Conservation (phyloP, 2,888 invertebrate species). For the Catocala nupta region DNA sequence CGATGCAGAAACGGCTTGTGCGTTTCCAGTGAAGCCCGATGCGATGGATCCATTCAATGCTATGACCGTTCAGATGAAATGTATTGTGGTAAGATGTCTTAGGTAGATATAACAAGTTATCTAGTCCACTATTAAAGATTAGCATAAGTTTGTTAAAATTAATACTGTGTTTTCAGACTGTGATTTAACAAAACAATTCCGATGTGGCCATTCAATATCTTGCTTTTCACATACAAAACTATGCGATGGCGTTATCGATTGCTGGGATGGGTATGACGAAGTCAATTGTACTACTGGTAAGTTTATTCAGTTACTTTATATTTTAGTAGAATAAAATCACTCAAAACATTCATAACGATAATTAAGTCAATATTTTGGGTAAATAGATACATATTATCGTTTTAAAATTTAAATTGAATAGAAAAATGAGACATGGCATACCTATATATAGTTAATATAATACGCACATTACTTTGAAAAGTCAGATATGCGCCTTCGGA, state of each 20-base stretch:
- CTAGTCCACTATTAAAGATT: constrained; percentile 5
- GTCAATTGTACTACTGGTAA: constrained; percentile 90
- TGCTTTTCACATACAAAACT: constrained; percentile 90
- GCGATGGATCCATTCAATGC: constrained; percentile 92
- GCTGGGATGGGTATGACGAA: constrained; percentile 93
- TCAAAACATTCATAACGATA: too few relatives aligned
- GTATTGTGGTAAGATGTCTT: constrained; percentile 88
- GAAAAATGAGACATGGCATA: too few relatives aligned
- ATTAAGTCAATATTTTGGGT: too few relatives aligned
- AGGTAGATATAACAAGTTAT: constrained; percentile 29
- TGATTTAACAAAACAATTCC: constrained; percentile 89
- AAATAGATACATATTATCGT: too few relatives aligned
- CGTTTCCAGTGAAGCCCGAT: constrained; percentile 88
- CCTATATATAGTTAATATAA: too few relatives aligned
- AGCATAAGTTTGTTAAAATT: constrained; percentile 6
- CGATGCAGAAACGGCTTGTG: constrained; percentile 91
- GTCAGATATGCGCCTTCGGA: too few relatives aligned
- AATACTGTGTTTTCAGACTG: constrained; percentile 85
- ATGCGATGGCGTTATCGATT: constrained; percentile 92
- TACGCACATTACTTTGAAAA: too few relatives aligned
- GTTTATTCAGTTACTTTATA: constrained; percentile 23
- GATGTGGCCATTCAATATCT: constrained; percentile 91
- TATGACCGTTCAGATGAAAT: constrained; percentile 92
- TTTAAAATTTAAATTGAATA: too few relatives aligned
- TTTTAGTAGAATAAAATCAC: too few relatives aligned